These are phyloP conservation scores for Trinorchestia longiramus DNA, from an alignment of 1,140 invertebrate genomes.

Conservation along the genomic window DNA sequence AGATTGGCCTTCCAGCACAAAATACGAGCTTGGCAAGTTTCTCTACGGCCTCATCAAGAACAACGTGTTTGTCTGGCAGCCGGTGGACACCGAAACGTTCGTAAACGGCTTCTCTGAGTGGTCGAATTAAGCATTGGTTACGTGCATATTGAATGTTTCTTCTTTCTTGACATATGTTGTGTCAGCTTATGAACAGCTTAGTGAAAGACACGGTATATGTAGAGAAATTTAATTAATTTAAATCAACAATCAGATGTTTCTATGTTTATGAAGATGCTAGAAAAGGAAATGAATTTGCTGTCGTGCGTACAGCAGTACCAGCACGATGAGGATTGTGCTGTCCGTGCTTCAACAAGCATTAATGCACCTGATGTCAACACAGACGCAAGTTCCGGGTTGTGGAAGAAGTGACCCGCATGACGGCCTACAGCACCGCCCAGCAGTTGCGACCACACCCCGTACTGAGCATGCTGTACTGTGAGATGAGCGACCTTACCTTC, in stretches of 20 bases:
- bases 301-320: not conserved
- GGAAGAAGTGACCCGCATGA: slow-evolving; percentile 82
- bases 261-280: not conserved
- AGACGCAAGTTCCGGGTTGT: slow-evolving; percentile 80
- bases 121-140: too few relatives aligned
- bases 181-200: too few relatives aligned
- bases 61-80: slow-evolving; percentile 83
- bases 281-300: not conserved
- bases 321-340: not conserved
- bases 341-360: too few relatives aligned
- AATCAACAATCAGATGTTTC: not conserved
- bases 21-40: slow-evolving; percentile 80
- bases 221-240: too few relatives aligned
- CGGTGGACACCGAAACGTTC: slow-evolving; percentile 74
- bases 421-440: slow-evolving; percentile 77
- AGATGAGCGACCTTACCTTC: slow-evolving; percentile 76
- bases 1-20: slow-evolving; percentile 69
- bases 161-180: too few relatives aligned
- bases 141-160: too few relatives aligned
- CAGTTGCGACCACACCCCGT: slow-evolving; percentile 89
- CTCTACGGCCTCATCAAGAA: slow-evolving; percentile 88
- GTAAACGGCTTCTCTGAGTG: slow-evolving; percentile 56
- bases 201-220: too few relatives aligned
- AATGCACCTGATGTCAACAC: not conserved
- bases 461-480: slow-evolving; percentile 78